phyloP scores from a whole-genome alignment of 2,797 vertebrate genomes.

The Neoniphon sammara region DNA sequence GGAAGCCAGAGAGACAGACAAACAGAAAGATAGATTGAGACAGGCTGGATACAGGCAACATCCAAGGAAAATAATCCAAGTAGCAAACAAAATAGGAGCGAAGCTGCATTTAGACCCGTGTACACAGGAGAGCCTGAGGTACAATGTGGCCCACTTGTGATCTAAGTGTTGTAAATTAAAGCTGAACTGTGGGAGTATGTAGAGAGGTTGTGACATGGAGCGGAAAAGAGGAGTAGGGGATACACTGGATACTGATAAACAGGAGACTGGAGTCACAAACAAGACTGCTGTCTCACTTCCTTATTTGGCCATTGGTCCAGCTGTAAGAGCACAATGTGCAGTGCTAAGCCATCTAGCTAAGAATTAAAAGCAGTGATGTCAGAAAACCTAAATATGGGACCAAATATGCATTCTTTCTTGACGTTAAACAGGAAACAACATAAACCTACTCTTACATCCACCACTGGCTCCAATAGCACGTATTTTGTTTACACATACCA shows the following conservation, averaged over 20 bases:
- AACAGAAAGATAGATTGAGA: constrained; percentile 48
- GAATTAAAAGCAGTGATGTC: constrained; percentile 32
- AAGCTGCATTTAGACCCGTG: constrained; percentile 26
- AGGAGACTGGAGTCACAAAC: constrained; percentile 71
- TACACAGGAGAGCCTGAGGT: constrained; percentile 32
- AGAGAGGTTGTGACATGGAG: constrained; percentile 63
- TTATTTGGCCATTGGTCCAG: constrained; percentile 77
- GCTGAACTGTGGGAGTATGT: constrained; percentile 59
- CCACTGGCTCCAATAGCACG: background rate
- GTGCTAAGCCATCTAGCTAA: constrained; percentile 19
- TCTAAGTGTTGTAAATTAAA: constrained; percentile 56
- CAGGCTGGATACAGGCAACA: constrained; percentile 47
- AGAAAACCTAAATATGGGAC: constrained; percentile 14
- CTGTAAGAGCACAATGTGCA: constrained; percentile 16
- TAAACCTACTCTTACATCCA: constrained; percentile 9
- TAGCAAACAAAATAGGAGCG: constrained; percentile 43
- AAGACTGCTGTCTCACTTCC: constrained; percentile 66
- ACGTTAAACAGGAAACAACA: constrained; percentile 25
- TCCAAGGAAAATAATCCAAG: constrained; percentile 59
- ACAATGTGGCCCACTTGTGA: constrained; percentile 51
- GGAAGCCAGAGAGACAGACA: constrained; percentile 66
- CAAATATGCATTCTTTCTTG: constrained; percentile 10
- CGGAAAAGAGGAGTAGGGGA: constrained; percentile 54
- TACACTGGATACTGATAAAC: constrained; percentile 77
- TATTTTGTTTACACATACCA: constrained; percentile 20